Percentiles rank a stretch among this genome's conserved stretches.
phyloP scores from a whole-genome alignment of 2,888 invertebrate species.

The Quadriops clusia region DNA sequence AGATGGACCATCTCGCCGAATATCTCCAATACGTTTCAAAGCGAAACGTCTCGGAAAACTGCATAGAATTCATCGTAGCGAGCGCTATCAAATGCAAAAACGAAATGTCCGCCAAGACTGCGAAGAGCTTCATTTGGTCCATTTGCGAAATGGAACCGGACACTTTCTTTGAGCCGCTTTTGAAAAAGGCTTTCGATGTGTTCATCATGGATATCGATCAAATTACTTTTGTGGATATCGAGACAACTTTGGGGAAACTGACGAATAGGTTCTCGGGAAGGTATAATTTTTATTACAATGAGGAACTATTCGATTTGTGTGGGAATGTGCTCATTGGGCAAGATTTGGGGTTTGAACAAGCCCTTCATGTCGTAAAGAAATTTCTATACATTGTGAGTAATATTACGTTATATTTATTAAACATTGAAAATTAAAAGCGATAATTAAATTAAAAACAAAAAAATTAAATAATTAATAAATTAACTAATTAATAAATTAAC shows the following conservation, averaged over 20 bases:
- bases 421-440: too few species aligned
- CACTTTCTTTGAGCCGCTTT: slow-evolving; percentile 38
- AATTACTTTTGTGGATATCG: slow-evolving; percentile 39
- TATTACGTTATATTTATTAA: too few species aligned
- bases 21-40: slow-evolving; percentile 43
- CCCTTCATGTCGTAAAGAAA: slow-evolving; percentile 40
- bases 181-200: slow-evolving; percentile 42
- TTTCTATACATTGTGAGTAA: slow-evolving; percentile 46
- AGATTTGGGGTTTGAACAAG: slow-evolving; percentile 41
- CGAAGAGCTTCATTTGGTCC: slow-evolving; percentile 46
- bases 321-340: slow-evolving; percentile 42
- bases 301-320: slow-evolving; percentile 45
- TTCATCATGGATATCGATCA: slow-evolving; percentile 37
- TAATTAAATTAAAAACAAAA: too few species aligned
- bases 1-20: slow-evolving; percentile 40
- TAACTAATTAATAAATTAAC: too few species aligned
- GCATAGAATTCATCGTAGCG: slow-evolving; percentile 42
- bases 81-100: slow-evolving; percentile 38
- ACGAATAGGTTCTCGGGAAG: slow-evolving; percentile 37
- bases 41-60: slow-evolving; percentile 40
- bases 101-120: slow-evolving; percentile 34
- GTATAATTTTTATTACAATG: slow-evolving; percentile 47
- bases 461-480: too few species aligned
- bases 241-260: slow-evolving; percentile 40
- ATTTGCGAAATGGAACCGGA: slow-evolving; percentile 40